Base-by-base conservation (phyloP, 2,797 vertebrate genomes). In the Karalla daura region DNA sequence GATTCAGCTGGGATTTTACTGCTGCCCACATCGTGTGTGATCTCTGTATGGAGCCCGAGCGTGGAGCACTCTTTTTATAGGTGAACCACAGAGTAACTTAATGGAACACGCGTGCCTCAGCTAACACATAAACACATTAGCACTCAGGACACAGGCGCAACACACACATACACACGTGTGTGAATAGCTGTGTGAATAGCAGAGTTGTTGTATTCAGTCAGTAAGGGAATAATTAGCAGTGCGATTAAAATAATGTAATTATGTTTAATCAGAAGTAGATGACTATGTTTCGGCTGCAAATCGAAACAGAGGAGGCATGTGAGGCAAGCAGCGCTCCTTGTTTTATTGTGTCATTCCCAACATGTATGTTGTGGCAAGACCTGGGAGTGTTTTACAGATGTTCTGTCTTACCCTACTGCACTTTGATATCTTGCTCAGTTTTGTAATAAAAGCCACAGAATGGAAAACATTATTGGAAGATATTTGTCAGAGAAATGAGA, bases 401-500 rank as follows among this genome's bases (percentile, higher is more conserved):
- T 77, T 68, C 5, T 10, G 7, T 43, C 56, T 74, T 28, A 28
- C 53, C 54, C n/a, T 4, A 58, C 37, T 40, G 11, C 64, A 54
- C 78, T 84, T 72, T 87, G 81, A 79, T 80, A 71, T 82, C 41
- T 74, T 51, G 44, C 44, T 74, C 44, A 27, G 69, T 2, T 46
- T 61, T 72, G 44, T 49, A 63, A 54, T 51, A 55, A 73, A 73
- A 80, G 58, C 78, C 81, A 49, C 72, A 68, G 53, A 77, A 76
- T 81, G 76, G 62, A 80, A 86, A 87, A 85, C 79, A 78, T 88
- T 85, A 80, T 86, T 86, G 74, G 50, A 87, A 71, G 58, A 80
- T 83, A 83, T 88, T 86, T 84, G 74, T 85, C 56, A 13, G 37
- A 68, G 66, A 46, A 77, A 90, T 51, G 7, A 76, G 40, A 73